phyloP scores from a whole-genome alignment of 2,888 invertebrate genomes.

The Malthinus flaveolus region DNA sequence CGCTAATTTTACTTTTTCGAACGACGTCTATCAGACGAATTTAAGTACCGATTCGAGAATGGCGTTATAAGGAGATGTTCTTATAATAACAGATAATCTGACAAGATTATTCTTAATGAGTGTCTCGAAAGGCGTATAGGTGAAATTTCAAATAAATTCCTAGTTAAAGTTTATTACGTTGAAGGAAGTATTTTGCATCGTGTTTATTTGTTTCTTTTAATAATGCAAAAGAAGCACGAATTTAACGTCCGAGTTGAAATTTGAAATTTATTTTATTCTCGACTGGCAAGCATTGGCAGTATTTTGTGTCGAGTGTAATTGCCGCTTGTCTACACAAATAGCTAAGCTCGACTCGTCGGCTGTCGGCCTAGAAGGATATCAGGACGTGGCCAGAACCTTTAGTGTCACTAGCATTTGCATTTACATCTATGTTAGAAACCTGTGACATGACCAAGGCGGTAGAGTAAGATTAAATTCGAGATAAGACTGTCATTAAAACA shows the following conservation, averaged over 20 bases:
- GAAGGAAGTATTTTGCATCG: too few species aligned
- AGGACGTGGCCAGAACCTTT: conserved; percentile 21
- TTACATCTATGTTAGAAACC: conserved; percentile 49
- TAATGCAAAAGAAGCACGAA: not conserved
- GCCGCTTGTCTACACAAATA: conserved; percentile 9
- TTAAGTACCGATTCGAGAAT: too few species aligned
- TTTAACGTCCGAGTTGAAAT: not conserved
- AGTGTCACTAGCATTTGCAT: conserved; percentile 45
- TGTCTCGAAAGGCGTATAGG: too few species aligned
- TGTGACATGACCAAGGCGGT: conserved; percentile 50
- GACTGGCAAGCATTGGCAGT: not conserved
- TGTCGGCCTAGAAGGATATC: conserved; percentile 21
- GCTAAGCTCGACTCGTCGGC: conserved; percentile 16
- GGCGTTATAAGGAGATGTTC: too few species aligned
- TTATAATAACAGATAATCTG: too few species aligned
- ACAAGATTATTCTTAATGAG: too few species aligned
- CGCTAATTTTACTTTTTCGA: too few species aligned
- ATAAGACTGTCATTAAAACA: conserved; percentile 47
- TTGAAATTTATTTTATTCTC: not conserved
- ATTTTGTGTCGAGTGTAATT: conserved; percentile 20
- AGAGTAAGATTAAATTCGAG: conserved; percentile 46
- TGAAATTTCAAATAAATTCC: too few species aligned
- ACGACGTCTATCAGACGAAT: too few species aligned
- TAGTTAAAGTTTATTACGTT: not conserved
- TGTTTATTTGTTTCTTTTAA: not conserved